phyloP scores from a whole-genome alignment of 2,888 invertebrate genomes.

The Ethmia dodecea region DNA sequence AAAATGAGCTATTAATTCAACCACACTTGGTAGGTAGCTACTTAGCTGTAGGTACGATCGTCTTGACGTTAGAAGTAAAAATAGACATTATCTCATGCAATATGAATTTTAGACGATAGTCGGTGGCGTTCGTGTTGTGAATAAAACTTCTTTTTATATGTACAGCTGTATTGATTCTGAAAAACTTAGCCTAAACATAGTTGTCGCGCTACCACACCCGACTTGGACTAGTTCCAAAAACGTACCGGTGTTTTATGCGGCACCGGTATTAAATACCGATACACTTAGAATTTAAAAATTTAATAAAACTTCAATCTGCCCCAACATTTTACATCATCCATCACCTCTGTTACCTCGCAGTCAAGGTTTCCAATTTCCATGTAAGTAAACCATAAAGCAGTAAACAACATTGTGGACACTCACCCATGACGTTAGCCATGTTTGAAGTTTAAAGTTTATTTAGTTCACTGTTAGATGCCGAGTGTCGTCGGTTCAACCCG shows the following conservation, averaged over 20 bases:
- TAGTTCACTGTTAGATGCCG: constrained; percentile 27
- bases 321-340: not conserved
- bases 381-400: not conserved
- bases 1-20: no score
- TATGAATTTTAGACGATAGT: not conserved
- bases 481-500: constrained; percentile 34
- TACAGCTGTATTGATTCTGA: no score
- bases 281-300: not conserved
- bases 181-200: no score
- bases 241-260: constrained; percentile 43
- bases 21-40: no score
- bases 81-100: constrained; percentile 15
- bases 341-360: not conserved
- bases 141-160: no score
- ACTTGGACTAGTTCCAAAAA: constrained; percentile 56
- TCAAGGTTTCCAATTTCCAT: not conserved
- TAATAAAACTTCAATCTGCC: no score
- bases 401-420: constrained; percentile 29
- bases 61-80: no score
- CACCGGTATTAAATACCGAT: constrained; percentile 20
- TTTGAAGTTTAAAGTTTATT: constrained; percentile 32
- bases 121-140: no score
- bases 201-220: constrained; percentile 50
- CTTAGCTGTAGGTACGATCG: no score
- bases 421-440: constrained; percentile 68